Conservation (phyloP, 2,888 invertebrate species). For the Parnassius apollo region DNA sequence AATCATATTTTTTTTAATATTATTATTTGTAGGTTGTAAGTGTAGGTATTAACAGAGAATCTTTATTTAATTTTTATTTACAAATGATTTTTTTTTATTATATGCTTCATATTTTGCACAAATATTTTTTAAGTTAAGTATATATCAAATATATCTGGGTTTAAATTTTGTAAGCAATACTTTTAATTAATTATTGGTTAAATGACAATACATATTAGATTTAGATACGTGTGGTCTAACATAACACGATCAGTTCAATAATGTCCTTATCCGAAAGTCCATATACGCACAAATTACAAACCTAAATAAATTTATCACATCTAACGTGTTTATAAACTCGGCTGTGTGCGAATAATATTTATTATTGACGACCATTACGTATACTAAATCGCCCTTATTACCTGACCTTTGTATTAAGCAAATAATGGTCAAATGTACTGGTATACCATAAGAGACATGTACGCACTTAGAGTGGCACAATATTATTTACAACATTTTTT, state of each 20-base stretch:
- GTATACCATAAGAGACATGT: constrained; percentile 23
- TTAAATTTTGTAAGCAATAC: background rate
- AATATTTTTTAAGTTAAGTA: constrained; percentile 1
- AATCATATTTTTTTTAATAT: constrained; percentile 5
- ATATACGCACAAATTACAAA: too few relatives aligned
- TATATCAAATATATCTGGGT: too few relatives aligned
- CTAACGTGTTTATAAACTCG: too few relatives aligned
- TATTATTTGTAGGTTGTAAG: background rate
- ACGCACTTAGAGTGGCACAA: constrained; percentile 61
- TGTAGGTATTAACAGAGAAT: background rate
- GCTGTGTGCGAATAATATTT: too few relatives aligned
- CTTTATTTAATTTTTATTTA: background rate
- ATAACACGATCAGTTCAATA: too few relatives aligned
- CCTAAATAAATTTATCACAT: too few relatives aligned
- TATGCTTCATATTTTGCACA: constrained; percentile 1
- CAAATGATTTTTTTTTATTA: background rate
- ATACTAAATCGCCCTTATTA: too few relatives aligned
- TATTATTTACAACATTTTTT: constrained; percentile 34
- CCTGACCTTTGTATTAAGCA: too few relatives aligned
- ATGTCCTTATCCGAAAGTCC: too few relatives aligned
- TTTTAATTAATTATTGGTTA: background rate
- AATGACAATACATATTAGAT: background rate
- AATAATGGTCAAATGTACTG: background rate
- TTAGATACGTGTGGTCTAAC: constrained; percentile 1
- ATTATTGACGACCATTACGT: too few relatives aligned